phyloP scores from a whole-genome alignment of 2,113 vertebrate genomes.

The Xenotilapia leptura region DNA sequence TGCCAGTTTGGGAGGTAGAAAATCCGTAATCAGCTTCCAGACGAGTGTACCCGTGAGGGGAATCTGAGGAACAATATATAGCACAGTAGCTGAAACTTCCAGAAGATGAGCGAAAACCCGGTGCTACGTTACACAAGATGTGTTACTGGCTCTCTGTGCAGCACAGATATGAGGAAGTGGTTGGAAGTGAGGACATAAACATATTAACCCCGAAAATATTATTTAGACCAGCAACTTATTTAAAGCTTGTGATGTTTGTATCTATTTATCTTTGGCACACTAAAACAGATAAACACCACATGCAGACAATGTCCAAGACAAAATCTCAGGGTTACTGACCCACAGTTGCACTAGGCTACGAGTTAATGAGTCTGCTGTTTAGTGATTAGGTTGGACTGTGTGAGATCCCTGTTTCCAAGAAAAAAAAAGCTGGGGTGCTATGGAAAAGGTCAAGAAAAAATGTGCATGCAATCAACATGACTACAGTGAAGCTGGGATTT shows the following conservation, averaged over 20 bases:
- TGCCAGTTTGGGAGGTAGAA: constrained; percentile 45
- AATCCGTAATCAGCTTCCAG: not conserved
- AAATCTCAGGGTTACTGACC: not conserved
- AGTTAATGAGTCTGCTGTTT: not conserved
- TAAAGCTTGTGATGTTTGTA: not conserved
- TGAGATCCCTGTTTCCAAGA: not conserved
- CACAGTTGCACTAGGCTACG: not conserved
- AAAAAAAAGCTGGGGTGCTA: not conserved
- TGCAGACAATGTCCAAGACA: not conserved
- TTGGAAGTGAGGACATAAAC: not conserved
- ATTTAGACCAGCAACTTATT: not conserved
- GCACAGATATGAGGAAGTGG: not conserved
- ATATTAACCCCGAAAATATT: not conserved
- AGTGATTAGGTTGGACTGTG: not conserved
- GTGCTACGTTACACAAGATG: not conserved
- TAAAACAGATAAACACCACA: not conserved
- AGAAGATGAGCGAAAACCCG: not conserved
- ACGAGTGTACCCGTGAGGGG: not conserved
- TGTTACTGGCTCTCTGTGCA: not conserved
- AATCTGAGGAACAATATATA: not conserved
- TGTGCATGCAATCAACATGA: not conserved
- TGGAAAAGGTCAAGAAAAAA: not conserved
- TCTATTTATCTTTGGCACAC: not conserved
- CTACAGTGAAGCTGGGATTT: not conserved
- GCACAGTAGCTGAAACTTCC: not conserved